phyloP scores from a whole-genome alignment of 2,888 invertebrate genomes.

The Andrena bicolor region DNA sequence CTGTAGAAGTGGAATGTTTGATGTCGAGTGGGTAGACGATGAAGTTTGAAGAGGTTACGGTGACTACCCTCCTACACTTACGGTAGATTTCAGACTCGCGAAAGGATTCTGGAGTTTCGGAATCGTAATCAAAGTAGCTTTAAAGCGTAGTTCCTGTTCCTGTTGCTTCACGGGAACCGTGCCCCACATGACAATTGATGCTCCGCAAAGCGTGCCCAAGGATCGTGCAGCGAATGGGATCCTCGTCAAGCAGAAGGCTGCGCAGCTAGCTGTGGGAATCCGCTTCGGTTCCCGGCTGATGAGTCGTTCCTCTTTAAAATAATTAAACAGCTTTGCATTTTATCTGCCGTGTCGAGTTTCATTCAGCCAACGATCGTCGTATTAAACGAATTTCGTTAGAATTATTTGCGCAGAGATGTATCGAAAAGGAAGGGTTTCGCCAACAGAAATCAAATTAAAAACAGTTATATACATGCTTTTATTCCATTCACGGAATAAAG shows the following conservation, averaged over 20 bases:
- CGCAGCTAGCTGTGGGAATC: conserved; percentile 35
- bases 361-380: not conserved
- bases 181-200: conserved; percentile 53
- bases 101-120: conserved; percentile 45
- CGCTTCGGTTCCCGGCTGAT: conserved; percentile 14
- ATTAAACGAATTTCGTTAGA: not conserved
- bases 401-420: not conserved
- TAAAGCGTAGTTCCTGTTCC: conserved; percentile 64
- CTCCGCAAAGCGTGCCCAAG: conserved; percentile 45
- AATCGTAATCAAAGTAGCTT: conserved; percentile 59
- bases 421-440: not conserved
- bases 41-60: conserved; percentile 11
- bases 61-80: not conserved
- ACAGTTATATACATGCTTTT: not conserved
- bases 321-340: conserved; percentile 21
- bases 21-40: conserved; percentile 9
- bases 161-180: conserved; percentile 56
- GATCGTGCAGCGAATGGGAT: conserved; percentile 30
- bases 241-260: conserved; percentile 6
- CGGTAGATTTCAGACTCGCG: conserved; percentile 8
- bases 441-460: not conserved
- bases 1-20: conserved; percentile 4
- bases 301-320: conserved; percentile 9
- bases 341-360: not conserved
- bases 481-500: not conserved